phyloP scores from a whole-genome alignment of 2,113 vertebrate species.

The Coracopsis vasa region DNA sequence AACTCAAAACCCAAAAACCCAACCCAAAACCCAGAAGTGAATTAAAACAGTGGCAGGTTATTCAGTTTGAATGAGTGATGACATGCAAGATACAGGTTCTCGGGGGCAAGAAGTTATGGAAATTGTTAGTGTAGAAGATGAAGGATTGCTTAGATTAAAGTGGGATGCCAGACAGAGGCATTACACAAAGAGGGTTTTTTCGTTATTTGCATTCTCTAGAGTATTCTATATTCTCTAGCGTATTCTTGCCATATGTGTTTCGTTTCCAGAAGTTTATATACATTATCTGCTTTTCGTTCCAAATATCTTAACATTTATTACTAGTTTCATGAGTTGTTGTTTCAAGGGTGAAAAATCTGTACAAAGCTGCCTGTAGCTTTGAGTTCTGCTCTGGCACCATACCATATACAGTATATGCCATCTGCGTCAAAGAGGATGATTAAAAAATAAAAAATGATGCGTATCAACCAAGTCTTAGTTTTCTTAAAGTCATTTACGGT shows the following conservation, averaged over 20 bases:
- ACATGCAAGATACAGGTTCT: neutral
- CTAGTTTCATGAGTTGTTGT: neutral
- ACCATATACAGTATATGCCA: neutral
- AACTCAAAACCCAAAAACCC: neutral
- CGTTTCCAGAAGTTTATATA: constrained; percentile 35
- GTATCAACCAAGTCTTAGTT: neutral
- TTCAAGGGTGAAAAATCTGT: neutral
- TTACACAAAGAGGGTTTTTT: neutral
- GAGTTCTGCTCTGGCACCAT: neutral
- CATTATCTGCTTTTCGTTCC: neutral
- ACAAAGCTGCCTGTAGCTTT: neutral
- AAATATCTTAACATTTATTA: constrained; percentile 23
- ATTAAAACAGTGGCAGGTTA: neutral
- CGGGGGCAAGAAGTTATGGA: neutral
- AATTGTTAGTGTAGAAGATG: neutral
- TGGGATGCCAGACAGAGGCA: neutral
- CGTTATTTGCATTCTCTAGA: neutral
- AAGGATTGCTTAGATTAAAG: neutral
- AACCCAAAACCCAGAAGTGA: neutral
- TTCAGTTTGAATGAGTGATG: neutral
- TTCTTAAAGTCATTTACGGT: neutral
- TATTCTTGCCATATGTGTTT: constrained; percentile 13
- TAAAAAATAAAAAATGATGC: neutral
- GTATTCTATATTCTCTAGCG: neutral
- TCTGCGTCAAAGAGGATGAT: neutral